Conservation (phyloP, 2,797 vertebrate genomes). For the Phrynocephalus vlangalii region DNA sequence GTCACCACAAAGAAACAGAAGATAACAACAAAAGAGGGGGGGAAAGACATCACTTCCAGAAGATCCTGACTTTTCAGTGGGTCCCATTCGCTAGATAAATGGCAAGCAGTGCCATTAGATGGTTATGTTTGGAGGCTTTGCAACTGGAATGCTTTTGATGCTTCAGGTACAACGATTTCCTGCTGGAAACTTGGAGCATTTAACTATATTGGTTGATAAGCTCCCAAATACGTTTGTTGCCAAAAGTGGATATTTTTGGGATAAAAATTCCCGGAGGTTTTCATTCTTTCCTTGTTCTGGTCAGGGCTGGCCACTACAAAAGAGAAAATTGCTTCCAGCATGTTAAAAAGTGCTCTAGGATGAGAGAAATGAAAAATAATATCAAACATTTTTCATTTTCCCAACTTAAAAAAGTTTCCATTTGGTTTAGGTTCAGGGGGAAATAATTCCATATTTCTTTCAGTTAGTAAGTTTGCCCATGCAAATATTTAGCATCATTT, state of each 20-base stretch:
- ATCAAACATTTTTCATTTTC: accelerated
- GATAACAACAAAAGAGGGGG: too few species aligned
- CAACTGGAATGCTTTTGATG: neutral
- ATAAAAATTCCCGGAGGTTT: neutral
- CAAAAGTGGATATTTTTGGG: neutral
- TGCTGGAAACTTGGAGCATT: neutral
- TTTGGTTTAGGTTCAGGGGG: neutral
- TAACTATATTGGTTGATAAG: neutral
- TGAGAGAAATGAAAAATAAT: neutral
- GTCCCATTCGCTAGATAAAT: neutral
- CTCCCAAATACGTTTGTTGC: neutral
- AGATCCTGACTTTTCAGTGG: too few species aligned
- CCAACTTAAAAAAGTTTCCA: conserved; percentile 4
- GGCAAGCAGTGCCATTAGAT: neutral
- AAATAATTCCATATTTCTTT: neutral
- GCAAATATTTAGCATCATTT: conserved; percentile 24
- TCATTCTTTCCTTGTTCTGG: neutral
- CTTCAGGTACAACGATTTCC: neutral
- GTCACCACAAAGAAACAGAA: too few species aligned
- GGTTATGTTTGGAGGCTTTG: neutral
- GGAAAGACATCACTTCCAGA: too few species aligned
- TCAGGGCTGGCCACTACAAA: neutral
- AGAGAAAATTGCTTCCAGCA: neutral
- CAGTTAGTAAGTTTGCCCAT: conserved; percentile 4
- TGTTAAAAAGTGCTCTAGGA: neutral